Conservation (phyloP, 2,888 invertebrate genomes). For the Trissoscelio sp. region DNA sequence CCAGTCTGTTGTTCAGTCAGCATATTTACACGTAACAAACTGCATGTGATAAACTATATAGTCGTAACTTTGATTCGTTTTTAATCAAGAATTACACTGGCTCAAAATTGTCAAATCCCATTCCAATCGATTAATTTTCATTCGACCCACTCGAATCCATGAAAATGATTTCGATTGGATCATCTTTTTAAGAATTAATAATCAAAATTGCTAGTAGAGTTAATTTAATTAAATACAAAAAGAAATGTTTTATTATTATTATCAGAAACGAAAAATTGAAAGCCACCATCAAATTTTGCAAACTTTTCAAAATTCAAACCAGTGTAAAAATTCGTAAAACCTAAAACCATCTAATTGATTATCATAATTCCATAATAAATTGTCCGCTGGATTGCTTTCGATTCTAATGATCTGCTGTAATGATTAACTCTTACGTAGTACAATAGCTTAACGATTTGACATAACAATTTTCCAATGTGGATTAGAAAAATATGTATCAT, state of each 20-base stretch:
- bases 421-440: conserved; percentile 53
- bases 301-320: background rate
- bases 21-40: conserved; percentile 28
- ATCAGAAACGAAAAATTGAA: no score
- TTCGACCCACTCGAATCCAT: background rate
- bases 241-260: conserved; percentile 1
- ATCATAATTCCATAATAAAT: conserved; percentile 15
- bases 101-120: background rate
- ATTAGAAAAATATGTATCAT: conserved; percentile 68
- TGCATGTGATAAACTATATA: background rate
- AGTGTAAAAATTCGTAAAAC: background rate
- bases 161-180: background rate
- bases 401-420: conserved; percentile 63
- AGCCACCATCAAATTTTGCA: no score
- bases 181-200: no score
- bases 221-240: background rate
- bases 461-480: conserved; percentile 68
- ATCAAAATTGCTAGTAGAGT: no score
- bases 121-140: background rate
- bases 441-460: conserved; percentile 68
- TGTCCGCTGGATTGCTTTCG: conserved; percentile 35
- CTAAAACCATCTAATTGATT: conserved; percentile 28
- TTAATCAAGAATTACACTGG: conserved; percentile 1
- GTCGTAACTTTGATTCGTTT: conserved; percentile 10
- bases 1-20: conserved; percentile 37